Evolutionary conservation across 2,797 vertebrate species (phyloP).

Genomic region (Phrynocephalus forsythii): DNA sequence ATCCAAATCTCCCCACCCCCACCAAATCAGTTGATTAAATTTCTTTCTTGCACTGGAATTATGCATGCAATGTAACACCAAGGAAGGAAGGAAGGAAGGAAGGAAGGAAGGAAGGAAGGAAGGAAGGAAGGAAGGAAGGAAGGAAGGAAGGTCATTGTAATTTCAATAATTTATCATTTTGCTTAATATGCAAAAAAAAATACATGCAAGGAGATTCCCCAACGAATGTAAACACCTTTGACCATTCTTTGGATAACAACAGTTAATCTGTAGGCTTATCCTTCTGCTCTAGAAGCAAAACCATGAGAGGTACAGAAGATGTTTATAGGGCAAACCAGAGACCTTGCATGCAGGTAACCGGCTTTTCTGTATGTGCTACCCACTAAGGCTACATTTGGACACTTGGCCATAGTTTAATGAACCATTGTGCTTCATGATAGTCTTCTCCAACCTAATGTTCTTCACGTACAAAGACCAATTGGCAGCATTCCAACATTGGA

Average conservation of each 20-base stretch:
- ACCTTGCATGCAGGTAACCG: background rate
- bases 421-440: background rate
- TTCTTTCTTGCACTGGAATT: conserved; percentile 2
- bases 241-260: no score
- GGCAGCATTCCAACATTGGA: background rate
- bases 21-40: background rate
- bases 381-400: background rate
- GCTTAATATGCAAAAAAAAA: background rate
- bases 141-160: background rate
- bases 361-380: background rate
- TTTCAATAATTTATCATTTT: background rate
- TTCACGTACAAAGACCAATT: background rate
- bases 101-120: no score
- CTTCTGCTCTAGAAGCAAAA: no score
- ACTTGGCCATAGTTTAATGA: background rate
- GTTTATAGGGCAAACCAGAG: no score
- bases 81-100: no score
- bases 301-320: background rate
- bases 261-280: no score
- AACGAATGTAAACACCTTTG: no score
- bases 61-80: background rate
- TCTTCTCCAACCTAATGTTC: background rate
- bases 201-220: background rate
- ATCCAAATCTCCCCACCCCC: background rate
- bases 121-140: no score